Evolutionary conservation across 2,888 invertebrate genomes (phyloP).

Genomic region (Drosophila borealis): DNA sequence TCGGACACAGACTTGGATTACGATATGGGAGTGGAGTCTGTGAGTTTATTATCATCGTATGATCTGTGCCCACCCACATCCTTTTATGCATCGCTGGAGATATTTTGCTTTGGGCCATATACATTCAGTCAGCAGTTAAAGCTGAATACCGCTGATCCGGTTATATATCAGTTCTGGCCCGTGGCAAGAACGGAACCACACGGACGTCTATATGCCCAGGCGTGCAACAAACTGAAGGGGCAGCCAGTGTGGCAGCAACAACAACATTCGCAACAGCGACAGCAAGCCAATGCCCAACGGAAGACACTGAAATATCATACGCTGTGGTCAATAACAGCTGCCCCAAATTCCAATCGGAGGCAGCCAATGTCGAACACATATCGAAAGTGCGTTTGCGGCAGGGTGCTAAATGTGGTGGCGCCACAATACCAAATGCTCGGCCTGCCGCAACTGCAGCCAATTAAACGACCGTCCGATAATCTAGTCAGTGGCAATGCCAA

Average conservation of each 20-base stretch:
- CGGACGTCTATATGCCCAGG: background rate
- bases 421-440: background rate
- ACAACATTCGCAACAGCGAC: background rate
- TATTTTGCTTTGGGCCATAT: background rate
- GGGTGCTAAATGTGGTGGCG: background rate
- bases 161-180: too few relatives aligned
- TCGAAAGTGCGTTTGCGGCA: background rate
- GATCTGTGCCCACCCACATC: background rate
- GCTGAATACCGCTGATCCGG: too few relatives aligned
- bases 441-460: background rate
- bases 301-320: background rate
- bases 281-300: background rate
- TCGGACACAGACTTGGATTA: background rate
- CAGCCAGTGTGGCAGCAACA: background rate
- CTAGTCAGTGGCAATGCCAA: background rate
- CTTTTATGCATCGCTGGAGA: background rate
- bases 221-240: background rate
- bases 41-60: background rate
- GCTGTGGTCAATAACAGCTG: background rate
- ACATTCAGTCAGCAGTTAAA: background rate
- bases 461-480: background rate
- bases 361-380: background rate
- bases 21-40: background rate
- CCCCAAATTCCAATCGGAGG: background rate
- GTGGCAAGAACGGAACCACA: background rate